Base-by-base conservation (phyloP, 2,888 invertebrate species). In the Diaprepes abbreviatus region DNA sequence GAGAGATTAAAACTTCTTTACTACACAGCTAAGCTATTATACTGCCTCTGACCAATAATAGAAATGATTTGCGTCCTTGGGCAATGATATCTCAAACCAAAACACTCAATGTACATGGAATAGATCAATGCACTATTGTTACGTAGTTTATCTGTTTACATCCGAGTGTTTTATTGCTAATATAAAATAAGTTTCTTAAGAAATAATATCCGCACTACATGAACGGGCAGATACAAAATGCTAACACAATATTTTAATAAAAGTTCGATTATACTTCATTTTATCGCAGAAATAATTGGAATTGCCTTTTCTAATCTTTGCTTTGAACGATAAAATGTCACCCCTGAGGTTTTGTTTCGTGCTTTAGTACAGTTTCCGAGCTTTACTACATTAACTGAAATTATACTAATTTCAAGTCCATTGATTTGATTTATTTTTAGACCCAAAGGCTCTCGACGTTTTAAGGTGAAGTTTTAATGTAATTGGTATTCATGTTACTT, bases 371-470 rank as follows among this genome's bases (percentile, higher is more conserved):
- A 28, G 52, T 52, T 52, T 52, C 52, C 52, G 52, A 52, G 28
- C 33, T 33, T 33, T 28, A 31, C 19, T 33, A 52, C 33, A 52
- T 52, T 52, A 52, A 52, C 28, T 28, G 12, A 52, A 52, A 52
- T 52, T 52, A 52, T 33, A 33, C 52, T 52, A 52, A 52, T 52
- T 52, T 52, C 16, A 33, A 52, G 33, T 28, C 52, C 52, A 52
- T 28, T 52, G 52, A 52, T 52, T 52, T 28, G 52, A 52, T 52
- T 33, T 45, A 45, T 45, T 45, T 45, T 45, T 45, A 45, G 45
- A 45, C 45, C 21, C 21, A 45, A 45, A 21, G 45, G 45, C 45
- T 45, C 21, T 9, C 21, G 45, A 45, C 45, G n/a, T 45, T 45
- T 45, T 45, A 21, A 45, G 19, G 45, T 45, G 45, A 45, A 10